These are phyloP conservation scores for Crotalus viridis DNA, from an alignment of 2,113 vertebrate species.

Conservation along the genomic window DNA sequence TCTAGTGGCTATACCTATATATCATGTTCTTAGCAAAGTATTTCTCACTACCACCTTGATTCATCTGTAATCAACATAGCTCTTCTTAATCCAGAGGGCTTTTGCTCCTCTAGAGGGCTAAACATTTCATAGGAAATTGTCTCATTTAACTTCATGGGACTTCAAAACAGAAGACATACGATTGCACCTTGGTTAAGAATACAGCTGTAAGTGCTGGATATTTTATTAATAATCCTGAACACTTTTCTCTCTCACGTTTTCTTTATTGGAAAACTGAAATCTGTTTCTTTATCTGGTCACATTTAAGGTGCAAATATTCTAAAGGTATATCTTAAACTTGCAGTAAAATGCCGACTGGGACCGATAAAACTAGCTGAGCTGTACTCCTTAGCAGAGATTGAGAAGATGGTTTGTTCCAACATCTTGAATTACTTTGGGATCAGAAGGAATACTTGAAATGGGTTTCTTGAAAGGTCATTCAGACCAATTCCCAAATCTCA, in stretches of 20 bases:
- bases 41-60: neutral
- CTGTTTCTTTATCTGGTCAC: neutral
- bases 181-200: neutral
- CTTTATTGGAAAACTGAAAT: neutral
- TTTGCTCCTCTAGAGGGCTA: neutral
- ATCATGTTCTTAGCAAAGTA: neutral
- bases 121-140: neutral
- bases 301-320: neutral
- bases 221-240: neutral
- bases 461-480: neutral
- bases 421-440: neutral
- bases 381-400: neutral
- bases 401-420: neutral
- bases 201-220: neutral
- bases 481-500: neutral
- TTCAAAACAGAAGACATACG: neutral
- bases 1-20: neutral
- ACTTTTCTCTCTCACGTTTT: neutral
- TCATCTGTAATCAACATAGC: neutral
- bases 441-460: neutral
- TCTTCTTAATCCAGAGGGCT: neutral
- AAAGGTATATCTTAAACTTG: neutral
- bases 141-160: neutral
- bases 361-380: neutral
- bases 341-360: neutral